These are phyloP conservation scores for Rotaria sp. DNA, from an alignment of 2,888 invertebrate genomes.

Conservation along the genomic window DNA sequence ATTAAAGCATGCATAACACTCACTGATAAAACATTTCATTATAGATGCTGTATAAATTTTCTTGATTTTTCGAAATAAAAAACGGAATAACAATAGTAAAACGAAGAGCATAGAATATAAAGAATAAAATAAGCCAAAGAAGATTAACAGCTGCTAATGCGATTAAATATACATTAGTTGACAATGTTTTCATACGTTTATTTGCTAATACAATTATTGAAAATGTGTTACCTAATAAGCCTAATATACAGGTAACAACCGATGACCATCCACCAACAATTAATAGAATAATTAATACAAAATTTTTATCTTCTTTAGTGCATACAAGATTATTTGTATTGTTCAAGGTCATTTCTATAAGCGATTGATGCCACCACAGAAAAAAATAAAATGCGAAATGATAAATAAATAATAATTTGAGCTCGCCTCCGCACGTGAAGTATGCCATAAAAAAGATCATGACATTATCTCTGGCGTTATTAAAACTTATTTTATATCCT, in stretches of 20 bases:
- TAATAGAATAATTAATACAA: not conserved
- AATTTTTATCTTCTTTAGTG: not conserved
- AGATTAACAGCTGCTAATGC: not conserved
- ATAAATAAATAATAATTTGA: not conserved
- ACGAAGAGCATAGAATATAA: not conserved
- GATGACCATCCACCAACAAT: conserved; percentile 3
- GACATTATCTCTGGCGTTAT: not conserved
- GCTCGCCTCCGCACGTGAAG: not conserved
- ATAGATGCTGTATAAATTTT: not conserved
- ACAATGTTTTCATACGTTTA: not conserved
- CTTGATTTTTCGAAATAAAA: not conserved
- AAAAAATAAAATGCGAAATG: not conserved
- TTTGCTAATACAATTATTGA: not conserved
- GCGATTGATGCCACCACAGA: not conserved
- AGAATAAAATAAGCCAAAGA: not conserved
- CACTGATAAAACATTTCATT: not conserved
- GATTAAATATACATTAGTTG: conserved; percentile 4
- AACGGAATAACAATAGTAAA: not conserved
- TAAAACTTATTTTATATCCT: not conserved
- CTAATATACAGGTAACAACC: not conserved
- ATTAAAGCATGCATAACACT: not conserved
- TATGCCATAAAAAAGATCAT: not conserved
- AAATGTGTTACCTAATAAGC: not conserved
- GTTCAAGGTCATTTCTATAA: not conserved
- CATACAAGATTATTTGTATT: not conserved